Base-by-base conservation (phyloP, 2,797 vertebrate genomes). In the Sebastes taczanowskii region DNA sequence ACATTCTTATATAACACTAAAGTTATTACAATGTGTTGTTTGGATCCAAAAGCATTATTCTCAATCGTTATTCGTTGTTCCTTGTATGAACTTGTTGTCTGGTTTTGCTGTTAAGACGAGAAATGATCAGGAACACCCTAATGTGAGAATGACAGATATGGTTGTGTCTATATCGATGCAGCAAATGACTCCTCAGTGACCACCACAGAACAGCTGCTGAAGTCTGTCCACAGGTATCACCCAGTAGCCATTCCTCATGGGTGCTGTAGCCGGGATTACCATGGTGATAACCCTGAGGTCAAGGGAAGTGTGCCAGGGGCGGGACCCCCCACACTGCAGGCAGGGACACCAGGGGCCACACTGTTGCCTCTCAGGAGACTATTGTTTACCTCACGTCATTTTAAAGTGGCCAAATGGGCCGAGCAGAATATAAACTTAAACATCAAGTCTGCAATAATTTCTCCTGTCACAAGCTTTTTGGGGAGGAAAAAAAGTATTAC, bases 261-360 rank as follows among this genome's bases (percentile, higher is more conserved):
- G 91, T 84, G 88, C 91, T 85, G 78, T 91, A 92, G 79, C 77
- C 75, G 34, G 83, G 88, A 90, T 95, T 92, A 93, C 92, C 88
- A 91, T 87, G 90, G 92, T 63, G 93, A 96, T 92, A 94, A 96
- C 94, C 95, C 80, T 7, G 38, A 79, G 95, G 95, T 96, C 95
- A 92, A 78, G 82, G 92, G 90, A 95, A 96, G 95, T 96, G 95
- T 95, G 95, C 90, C 90, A 85, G 76, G 77, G 69, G 85, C 61
- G 63, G 92, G 92, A 95, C 92, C 94, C 90, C 94, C 93, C 93
- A 94, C 86, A 69, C 34, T 83, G 92, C 86, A 91, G 69, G 60
- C 83, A 76, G 68, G 52, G 74, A 82, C 86, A 73, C 78, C 29
- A 32, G 71, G 80, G 78, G 20, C 80, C 72, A 56, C 56, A 42